These are phyloP conservation scores for Halocynthia roretzi DNA, from an alignment of 23 tunicate species.

Conservation along the genomic window DNA sequence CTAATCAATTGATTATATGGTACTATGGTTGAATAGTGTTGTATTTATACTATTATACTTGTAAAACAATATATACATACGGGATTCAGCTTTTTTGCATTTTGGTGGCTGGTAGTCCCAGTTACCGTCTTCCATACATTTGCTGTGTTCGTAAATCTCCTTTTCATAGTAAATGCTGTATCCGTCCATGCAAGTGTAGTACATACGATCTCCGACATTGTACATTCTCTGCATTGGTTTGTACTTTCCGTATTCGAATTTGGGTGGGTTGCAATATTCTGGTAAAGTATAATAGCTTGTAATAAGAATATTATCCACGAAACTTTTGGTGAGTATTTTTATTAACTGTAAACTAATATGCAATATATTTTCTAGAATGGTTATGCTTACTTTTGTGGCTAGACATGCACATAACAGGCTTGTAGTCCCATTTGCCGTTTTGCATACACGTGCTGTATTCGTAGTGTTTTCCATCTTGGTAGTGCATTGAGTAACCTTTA, in stretches of 20 bases:
- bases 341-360: too few species aligned
- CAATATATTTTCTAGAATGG: too few species aligned
- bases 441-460: constrained; percentile 11
- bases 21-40: too few species aligned
- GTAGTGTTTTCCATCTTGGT: constrained; percentile 8
- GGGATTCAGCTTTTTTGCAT: not conserved
- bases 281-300: not conserved
- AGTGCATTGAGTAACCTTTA: not conserved
- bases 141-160: constrained; percentile 10
- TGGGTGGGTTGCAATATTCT: constrained; percentile 21
- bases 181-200: constrained; percentile 1
- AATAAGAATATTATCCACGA: not conserved
- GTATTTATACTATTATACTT: too few species aligned
- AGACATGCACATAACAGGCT: constrained; percentile 16
- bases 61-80: too few species aligned
- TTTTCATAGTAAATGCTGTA: constrained; percentile 2
- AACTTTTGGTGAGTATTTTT: not conserved
- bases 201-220: constrained; percentile 10
- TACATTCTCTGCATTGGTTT: constrained; percentile 14
- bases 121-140: constrained; percentile 7
- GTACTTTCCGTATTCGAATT: constrained; percentile 9
- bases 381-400: constrained; percentile 7
- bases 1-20: too few species aligned
- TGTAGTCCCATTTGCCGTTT: constrained; percentile 6
- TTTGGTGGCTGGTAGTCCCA: not conserved